Base-by-base conservation (phyloP, 2,113 vertebrate genomes). In the Podarcis cretensis region DNA sequence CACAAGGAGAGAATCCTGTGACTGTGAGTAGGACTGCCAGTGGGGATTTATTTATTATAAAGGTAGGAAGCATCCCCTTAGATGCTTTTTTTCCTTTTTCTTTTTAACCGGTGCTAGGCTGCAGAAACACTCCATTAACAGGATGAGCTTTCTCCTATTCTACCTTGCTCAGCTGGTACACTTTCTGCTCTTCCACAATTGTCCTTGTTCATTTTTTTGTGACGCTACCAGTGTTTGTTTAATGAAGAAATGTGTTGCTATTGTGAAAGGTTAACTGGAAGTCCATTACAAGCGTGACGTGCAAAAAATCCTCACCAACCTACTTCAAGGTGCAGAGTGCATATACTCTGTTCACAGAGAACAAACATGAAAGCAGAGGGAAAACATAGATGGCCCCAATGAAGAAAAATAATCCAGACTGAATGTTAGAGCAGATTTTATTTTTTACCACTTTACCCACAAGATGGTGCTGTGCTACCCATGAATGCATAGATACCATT, bases 401-500 rank as follows among this genome's bases (percentile, higher is more conserved):
- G 57, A 6, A 25, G 6, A 87, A 30, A 73, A 68, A 18, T 35
- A 66, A 88, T 43, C 20, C n/a, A 68, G 57, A 2, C 63, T 66
- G 10, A 68, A 27, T 37, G 30, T 77, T 54, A 57, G 10, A 83
- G 12, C 71, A 25, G 16, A 25, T 66, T 30, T 57, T 5, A 54
- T 54, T 37, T 77, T 66, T 89, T 54, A 78, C 68, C 48, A 48
- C 48, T 48, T 48, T 48, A 71, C 7, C 77, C 87, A 89, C 87
- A 89, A 89, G 87, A 78, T 89, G 87, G 87, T n/a, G 74, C 81
- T 89, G n/a, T 83, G 40, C 32, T 84, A 79, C 85, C 20, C 85
- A 78, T 79, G 20, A 69, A 89, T n/a, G 20, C 8, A n/a, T 14
- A 43, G 21, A n/a, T 37, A 48, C 35, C 0, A 30, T 6, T 88